phyloP scores from a whole-genome alignment of 2,888 invertebrate genomes.

The Harpalus rufipes region DNA sequence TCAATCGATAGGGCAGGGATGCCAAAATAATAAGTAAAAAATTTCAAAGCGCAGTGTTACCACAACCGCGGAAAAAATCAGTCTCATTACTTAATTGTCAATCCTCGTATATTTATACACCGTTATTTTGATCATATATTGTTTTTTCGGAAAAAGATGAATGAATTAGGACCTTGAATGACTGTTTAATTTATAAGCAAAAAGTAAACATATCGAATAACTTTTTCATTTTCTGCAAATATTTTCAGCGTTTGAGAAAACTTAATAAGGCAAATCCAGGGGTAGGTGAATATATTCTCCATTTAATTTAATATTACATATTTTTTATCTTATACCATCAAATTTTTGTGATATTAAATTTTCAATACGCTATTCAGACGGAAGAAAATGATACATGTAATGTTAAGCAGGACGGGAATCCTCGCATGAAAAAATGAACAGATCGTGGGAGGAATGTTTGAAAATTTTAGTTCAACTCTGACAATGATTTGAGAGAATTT shows the following conservation, averaged over 20 bases:
- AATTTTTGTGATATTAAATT: slow-evolving; percentile 23
- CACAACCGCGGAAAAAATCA: too few species aligned
- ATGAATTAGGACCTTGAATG: too few species aligned
- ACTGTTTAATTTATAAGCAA: too few species aligned
- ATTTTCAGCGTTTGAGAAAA: not conserved
- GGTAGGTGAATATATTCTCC: not conserved
- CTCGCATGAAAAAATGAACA: slow-evolving; percentile 5
- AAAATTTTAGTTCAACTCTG: not conserved
- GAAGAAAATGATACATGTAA: slow-evolving; percentile 2
- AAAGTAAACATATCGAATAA: not conserved
- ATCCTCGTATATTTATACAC: too few species aligned
- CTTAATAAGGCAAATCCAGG: not conserved
- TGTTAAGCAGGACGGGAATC: not conserved
- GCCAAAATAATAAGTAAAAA: too few species aligned
- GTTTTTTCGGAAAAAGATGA: too few species aligned
- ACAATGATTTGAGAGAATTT: slow-evolving; percentile 14
- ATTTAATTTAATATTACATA: slow-evolving; percentile 6
- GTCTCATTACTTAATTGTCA: too few species aligned
- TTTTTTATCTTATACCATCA: slow-evolving; percentile 12
- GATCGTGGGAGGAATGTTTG: not conserved
- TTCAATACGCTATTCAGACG: slow-evolving; percentile 20
- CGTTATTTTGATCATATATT: too few species aligned
- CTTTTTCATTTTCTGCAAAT: slow-evolving; percentile 4
- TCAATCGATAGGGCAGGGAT: too few species aligned
- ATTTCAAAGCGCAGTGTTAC: too few species aligned